Conservation (phyloP, 2,797 vertebrate genomes). For the Leptodactylus fallax region DNA sequence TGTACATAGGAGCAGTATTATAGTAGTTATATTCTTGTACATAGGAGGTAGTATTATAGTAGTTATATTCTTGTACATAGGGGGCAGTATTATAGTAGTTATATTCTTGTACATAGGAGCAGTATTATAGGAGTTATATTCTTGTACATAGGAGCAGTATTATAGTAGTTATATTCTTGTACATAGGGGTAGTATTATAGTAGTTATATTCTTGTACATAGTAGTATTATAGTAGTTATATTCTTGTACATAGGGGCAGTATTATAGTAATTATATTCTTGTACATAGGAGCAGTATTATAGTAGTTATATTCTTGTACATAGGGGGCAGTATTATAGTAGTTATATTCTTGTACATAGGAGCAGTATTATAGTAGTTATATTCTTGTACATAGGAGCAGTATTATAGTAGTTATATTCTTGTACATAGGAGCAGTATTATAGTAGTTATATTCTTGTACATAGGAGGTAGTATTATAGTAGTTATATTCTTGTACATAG, state of each 20-base stretch:
- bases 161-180: neutral
- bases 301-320: neutral
- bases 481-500: too few species aligned
- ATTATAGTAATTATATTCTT: neutral
- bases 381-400: neutral
- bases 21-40: too few species aligned
- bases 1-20: too few species aligned
- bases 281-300: too few species aligned
- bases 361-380: neutral
- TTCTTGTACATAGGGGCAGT: neutral
- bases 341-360: neutral
- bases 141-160: neutral
- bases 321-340: neutral
- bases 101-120: neutral
- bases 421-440: neutral
- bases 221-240: conserved; percentile 3
- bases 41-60: neutral
- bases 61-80: neutral
- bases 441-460: neutral
- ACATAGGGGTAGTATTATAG: neutral
- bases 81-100: neutral
- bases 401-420: conserved; percentile 1
- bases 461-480: neutral
- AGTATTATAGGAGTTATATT: conserved; percentile 1
- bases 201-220: too few species aligned